Evolutionary conservation across 1,140 invertebrate species (phyloP).

Genomic region (Apis florea): DNA sequence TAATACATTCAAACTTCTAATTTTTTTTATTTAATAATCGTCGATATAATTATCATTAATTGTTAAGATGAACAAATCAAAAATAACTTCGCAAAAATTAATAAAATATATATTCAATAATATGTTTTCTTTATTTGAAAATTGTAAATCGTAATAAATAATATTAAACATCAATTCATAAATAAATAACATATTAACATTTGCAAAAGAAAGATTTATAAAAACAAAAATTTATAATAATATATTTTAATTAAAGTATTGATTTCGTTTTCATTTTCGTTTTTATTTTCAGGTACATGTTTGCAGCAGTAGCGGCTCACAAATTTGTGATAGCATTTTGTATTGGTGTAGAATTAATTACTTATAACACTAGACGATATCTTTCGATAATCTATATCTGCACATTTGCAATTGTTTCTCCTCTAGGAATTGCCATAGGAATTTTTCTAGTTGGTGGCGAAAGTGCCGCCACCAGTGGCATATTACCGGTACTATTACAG

Average conservation of each 20-base stretch:
- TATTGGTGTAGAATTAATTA: slow-evolving; percentile 89
- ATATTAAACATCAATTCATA: too few species aligned
- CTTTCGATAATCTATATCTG: slow-evolving; percentile 86
- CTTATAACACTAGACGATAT: slow-evolving; percentile 83
- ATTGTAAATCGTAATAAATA: too few species aligned
- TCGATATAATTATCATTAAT: too few species aligned
- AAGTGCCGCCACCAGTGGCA: slow-evolving; percentile 82
- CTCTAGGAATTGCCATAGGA: slow-evolving; percentile 87
- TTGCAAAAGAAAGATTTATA: neutral
- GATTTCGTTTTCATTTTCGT: too few species aligned
- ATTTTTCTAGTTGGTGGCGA: slow-evolving; percentile 83
- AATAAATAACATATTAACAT: neutral
- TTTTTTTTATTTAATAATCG: neutral
- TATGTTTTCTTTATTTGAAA: too few species aligned
- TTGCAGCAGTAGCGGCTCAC: slow-evolving; percentile 92
- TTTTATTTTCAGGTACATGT: slow-evolving; percentile 83
- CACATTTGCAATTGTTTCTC: slow-evolving; percentile 90
- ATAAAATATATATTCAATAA: too few species aligned
- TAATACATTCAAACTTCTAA: too few species aligned
- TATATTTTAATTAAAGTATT: slow-evolving; percentile 7
- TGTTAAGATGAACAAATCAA: too few species aligned
- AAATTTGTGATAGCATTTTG: slow-evolving; percentile 95
- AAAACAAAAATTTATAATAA: neutral
- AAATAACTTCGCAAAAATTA: too few species aligned
- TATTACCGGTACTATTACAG: slow-evolving; percentile 81